Conservation (phyloP, 2,888 invertebrate genomes). For the Caenorhabditis imperialis region DNA sequence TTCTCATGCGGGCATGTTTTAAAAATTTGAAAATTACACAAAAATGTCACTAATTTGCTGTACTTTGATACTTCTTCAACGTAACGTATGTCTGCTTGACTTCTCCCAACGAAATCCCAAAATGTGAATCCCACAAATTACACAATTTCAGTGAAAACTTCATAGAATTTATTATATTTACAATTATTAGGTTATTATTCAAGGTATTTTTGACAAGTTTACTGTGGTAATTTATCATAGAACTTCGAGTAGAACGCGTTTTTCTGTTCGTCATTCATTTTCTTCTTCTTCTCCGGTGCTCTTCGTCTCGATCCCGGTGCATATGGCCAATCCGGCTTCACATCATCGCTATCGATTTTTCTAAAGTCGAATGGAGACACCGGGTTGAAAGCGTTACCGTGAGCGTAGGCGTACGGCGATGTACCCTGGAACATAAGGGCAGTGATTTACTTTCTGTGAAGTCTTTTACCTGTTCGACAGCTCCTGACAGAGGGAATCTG, state of each 20-base stretch:
- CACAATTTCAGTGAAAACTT: no score
- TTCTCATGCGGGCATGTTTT: no score
- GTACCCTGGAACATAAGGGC: slow-evolving; percentile 64
- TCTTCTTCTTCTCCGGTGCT: slow-evolving; percentile 41
- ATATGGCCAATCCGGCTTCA: slow-evolving; percentile 54
- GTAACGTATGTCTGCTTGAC: no score
- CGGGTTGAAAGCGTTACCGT: slow-evolving; percentile 73
- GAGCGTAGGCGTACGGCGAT: slow-evolving; percentile 73
- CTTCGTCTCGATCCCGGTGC: slow-evolving; percentile 38
- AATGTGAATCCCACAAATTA: no score
- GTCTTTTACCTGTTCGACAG: slow-evolving; percentile 62
- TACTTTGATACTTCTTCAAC: no score
- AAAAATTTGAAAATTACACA: no score
- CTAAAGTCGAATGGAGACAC: slow-evolving; percentile 70
- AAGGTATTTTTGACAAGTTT: background rate
- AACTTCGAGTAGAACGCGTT: slow-evolving; percentile 61
- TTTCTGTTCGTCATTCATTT: slow-evolving; percentile 41
- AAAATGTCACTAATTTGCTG: no score
- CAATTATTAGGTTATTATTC: slow-evolving; percentile 7
- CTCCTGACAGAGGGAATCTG: slow-evolving; percentile 73
- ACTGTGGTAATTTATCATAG: slow-evolving; percentile 54
- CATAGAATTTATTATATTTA: slow-evolving; percentile 23
- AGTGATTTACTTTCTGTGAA: background rate
- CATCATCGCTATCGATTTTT: slow-evolving; percentile 53
- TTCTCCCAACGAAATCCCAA: no score